Base-by-base conservation (phyloP, 1,140 invertebrate genomes). In the Acromyrmex charruanus region DNA sequence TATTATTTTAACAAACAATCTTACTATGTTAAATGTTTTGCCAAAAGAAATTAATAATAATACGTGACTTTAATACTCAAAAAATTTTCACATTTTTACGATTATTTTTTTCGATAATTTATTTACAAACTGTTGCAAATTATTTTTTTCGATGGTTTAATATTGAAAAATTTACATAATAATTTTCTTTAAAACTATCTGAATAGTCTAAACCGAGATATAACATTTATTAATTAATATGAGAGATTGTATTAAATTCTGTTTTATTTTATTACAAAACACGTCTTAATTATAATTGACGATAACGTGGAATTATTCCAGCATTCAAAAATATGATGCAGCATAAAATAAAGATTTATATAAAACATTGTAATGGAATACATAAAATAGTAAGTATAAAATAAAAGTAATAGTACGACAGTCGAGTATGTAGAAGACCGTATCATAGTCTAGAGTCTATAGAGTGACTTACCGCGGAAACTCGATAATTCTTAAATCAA, bases 401-500 rank as follows among this genome's bases (percentile, higher is more conserved):
- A 25, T 25, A 25, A 25, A 25, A 25, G 25, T 25, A 25, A 25
- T 25, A 25, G 25, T 7, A 35, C 59, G 59, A 77, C 16, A 65
- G 51, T n/a, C 39, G 9, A 39, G 0, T 44, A 61, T 77, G 65
- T 9, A 85, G 7, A 9, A 51, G 2, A 16, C 39, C 53, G 10
- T 53, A 28, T 9, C 44, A 77, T 25, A 7, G 14, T 75, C 44
- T 75, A n/a, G 44, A 35, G 31, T 35, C 6, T 35, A 6, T 35
- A 35, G 31, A 18, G 6, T 65, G 3, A 51, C 28, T 44, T 35
- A 10, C 1, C 0, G 28, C 0, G 28, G 44, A 77, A 49, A 85
- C 2, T 77, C 58, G n/a, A 65, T 4, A 35, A 77, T 75, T 75
- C 16, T 31, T 63, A 85, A 35, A 75, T 49, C 81, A 53, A 63